Conservation (phyloP, 2,113 vertebrate genomes). For the Gnathonemus longibarbis region DNA sequence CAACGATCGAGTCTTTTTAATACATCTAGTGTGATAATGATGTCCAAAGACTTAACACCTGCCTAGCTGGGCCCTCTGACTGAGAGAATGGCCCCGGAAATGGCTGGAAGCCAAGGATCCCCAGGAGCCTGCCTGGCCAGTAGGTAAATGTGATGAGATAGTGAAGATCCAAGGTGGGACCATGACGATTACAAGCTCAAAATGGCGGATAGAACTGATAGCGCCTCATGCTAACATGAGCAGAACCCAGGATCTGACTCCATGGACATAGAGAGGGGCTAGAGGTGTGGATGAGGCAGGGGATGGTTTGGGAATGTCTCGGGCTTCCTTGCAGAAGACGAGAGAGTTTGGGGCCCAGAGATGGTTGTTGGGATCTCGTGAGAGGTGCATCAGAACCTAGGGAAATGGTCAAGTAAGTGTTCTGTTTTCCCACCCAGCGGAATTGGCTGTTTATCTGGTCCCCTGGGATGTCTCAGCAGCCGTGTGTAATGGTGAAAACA, state of each 20-base stretch:
- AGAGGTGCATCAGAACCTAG: neutral
- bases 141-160: neutral
- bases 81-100: neutral
- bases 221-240: neutral
- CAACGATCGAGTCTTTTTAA: neutral
- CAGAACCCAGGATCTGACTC: neutral
- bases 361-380: neutral
- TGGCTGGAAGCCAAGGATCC: neutral
- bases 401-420: neutral
- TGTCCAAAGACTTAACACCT: neutral
- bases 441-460: neutral
- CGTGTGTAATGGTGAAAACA: neutral
- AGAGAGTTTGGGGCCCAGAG: neutral
- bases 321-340: neutral
- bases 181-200: neutral
- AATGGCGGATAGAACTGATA: neutral
- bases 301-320: neutral
- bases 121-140: neutral
- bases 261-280: neutral
- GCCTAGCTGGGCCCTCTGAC: neutral
- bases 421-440: neutral
- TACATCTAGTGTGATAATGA: neutral
- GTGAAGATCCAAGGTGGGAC: neutral
- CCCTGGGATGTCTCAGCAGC: neutral
- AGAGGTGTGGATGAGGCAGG: neutral